Evolutionary conservation across 2,888 invertebrate genomes (phyloP).

Genomic region (Callinectes sapidus): DNA sequence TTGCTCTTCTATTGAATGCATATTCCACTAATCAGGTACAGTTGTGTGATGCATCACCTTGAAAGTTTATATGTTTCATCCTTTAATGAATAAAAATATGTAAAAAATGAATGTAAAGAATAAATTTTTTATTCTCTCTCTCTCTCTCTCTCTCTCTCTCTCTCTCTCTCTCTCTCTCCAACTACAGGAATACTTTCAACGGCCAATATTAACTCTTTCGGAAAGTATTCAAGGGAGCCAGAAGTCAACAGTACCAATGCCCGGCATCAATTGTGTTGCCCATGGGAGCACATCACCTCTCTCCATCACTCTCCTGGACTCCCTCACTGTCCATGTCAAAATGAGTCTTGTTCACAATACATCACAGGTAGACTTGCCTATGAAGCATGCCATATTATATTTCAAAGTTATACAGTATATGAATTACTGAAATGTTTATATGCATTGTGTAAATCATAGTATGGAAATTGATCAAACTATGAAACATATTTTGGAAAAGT

Average conservation of each 20-base stretch:
- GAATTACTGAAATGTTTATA: neutral
- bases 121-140: too few relatives aligned
- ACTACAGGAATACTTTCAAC: slow-evolving; percentile 77
- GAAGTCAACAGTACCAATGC: slow-evolving; percentile 74
- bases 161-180: too few relatives aligned
- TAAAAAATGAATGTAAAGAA: too few relatives aligned
- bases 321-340: slow-evolving; percentile 95
- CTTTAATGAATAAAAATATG: neutral
- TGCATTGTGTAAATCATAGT: neutral
- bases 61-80: neutral
- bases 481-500: neutral
- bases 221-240: slow-evolving; percentile 73
- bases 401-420: neutral
- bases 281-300: slow-evolving; percentile 88
- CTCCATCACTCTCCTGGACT: slow-evolving; percentile 94
- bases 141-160: too few relatives aligned
- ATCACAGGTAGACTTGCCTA: slow-evolving; percentile 52
- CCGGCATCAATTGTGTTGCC: slow-evolving; percentile 76
- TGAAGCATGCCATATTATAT: neutral
- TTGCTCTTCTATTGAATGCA: slow-evolving; percentile 94
- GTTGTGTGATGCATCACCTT: neutral
- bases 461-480: neutral
- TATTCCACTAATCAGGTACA: slow-evolving; percentile 82
- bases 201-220: slow-evolving; percentile 74
- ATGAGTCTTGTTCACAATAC: slow-evolving; percentile 88